phyloP scores from a whole-genome alignment of 2,113 vertebrate genomes.

The Lampris megalopsis region DNA sequence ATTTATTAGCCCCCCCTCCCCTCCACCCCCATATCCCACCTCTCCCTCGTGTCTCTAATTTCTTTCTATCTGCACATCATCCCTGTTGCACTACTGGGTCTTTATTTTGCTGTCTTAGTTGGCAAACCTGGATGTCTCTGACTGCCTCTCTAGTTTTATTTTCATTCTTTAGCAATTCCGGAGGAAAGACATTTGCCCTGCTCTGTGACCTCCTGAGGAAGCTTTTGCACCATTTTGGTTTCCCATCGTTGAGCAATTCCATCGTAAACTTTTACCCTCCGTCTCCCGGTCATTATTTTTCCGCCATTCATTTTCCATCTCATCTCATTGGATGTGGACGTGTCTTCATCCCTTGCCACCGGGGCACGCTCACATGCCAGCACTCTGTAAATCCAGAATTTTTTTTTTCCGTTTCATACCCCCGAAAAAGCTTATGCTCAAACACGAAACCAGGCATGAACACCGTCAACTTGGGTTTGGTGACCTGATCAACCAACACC shows the following conservation, averaged over 20 bases:
- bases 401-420: constrained; percentile 16
- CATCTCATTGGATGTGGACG: constrained; percentile 16
- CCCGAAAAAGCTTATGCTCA: constrained; percentile 55
- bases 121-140: no score
- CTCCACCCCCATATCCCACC: no score
- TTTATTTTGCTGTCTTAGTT: no score
- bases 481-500: constrained; percentile 51
- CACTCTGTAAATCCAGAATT: constrained; percentile 23
- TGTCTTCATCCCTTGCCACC: background rate
- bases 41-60: no score
- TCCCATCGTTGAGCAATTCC: background rate
- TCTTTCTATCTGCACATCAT: no score
- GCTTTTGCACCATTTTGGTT: background rate
- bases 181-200: no score
- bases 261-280: constrained; percentile 10
- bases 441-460: constrained; percentile 49
- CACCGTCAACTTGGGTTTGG: constrained; percentile 36
- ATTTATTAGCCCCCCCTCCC: no score
- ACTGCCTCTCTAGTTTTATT: no score
- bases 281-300: background rate
- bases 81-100: no score
- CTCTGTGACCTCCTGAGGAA: no score
- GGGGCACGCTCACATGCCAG: background rate
- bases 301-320: constrained; percentile 25
- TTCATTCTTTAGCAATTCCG: no score